These are phyloP conservation scores for Oceanodroma leucorhoa DNA, from an alignment of 2,797 vertebrate genomes.

Conservation along the genomic window DNA sequence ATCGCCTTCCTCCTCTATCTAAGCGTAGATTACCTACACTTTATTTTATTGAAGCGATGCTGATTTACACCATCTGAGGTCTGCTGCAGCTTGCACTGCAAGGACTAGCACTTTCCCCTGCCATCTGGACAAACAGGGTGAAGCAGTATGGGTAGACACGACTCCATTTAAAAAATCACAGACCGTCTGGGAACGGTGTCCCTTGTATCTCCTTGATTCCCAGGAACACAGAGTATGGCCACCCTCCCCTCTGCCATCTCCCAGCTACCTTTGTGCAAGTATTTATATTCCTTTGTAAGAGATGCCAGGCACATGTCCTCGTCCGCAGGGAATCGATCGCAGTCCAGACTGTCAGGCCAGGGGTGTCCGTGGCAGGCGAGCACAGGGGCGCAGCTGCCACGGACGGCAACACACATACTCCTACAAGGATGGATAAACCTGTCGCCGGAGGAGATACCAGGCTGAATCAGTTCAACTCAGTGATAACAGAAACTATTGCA, in stretches of 20 bases:
- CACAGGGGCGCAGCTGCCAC: conserved; percentile 83
- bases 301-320: conserved; percentile 86
- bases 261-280: conserved; percentile 81
- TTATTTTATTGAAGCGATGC: not conserved
- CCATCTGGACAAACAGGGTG: not conserved
- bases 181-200: accelerated
- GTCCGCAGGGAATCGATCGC: conserved; percentile 82
- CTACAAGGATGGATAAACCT: conserved; percentile 89
- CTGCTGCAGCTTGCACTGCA: not conserved
- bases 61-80: not conserved
- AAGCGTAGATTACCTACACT: not conserved
- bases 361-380: conserved; percentile 83
- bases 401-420: conserved; percentile 85
- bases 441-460: not conserved
- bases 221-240: accelerated
- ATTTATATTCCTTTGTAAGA: conserved; percentile 72
- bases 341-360: conserved; percentile 85
- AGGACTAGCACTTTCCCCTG: not conserved
- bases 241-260: not conserved
- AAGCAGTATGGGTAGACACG: accelerated
- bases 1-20: accelerated
- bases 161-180: not conserved
- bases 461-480: not conserved
- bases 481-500: not conserved
- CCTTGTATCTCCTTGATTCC: not conserved